Base-by-base conservation (phyloP, 1,140 invertebrate species). In the Sinella curviseta region DNA sequence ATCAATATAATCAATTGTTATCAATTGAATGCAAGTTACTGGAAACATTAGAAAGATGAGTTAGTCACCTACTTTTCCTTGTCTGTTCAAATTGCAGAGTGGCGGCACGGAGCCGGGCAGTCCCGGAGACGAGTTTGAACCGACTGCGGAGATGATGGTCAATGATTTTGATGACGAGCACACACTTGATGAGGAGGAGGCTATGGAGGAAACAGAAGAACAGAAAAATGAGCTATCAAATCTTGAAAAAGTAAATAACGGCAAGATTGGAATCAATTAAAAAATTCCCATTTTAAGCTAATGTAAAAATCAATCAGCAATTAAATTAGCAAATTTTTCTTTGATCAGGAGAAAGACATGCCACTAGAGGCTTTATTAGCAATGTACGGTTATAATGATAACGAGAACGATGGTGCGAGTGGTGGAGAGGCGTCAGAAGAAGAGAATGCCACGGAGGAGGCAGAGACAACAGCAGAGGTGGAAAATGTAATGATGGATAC, bases 131-230 rank as follows among this genome's bases (percentile, higher is more conserved):
- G 92, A 93, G 83, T 92, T 93, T 89, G 92, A 92, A 85, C 91
- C 92, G 54, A 88, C 90, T 39, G 90, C 91, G 65, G 95, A 97
- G 87, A 95, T 97, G 94, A 92, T 98, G 89, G 92, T 97, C 78
- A 94, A 97, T 91, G 96, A 97, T 88, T 97, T 95, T 89, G 96
- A 98, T 88, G 97, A 98, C 89, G 97, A 98, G 87, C 90, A 93
- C 85, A 98, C 96, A 67, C 86, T 98, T 85, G 96, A 97, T 86
- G 96, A 98, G 89, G 96, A 98, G 90, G 97, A 98, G 90, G 95
- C 94, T 36, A 88, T 97, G 86, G 95, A 95, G 85, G 93, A 93
- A 82, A 90, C 92, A 83, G 94, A 95, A 87, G 94, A 95, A 87
- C 93, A 94, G 39, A 90, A 93, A 84, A 93, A 93, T 85, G 96